Percentiles rank a stretch among this genome's conserved stretches.
These are phyloP conservation scores for Temnothorax curvispinosus DNA, from an alignment of 1,140 invertebrate genomes.

Conservation along the genomic window DNA sequence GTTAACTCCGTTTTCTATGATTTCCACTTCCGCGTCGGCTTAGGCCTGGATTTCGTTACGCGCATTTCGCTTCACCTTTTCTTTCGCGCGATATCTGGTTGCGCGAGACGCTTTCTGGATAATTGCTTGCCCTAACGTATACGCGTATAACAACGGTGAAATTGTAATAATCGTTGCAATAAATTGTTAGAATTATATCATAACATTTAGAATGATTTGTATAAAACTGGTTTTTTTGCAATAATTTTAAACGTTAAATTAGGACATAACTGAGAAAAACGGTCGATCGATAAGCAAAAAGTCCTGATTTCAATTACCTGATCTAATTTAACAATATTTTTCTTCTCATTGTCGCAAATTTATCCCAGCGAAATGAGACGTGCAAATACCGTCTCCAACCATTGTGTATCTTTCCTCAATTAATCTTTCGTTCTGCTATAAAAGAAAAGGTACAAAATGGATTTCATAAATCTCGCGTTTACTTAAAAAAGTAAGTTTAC, in stretches of 20 bases:
- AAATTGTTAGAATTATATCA: neutral
- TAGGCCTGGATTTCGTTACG: neutral
- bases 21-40: slow-evolving; percentile 34
- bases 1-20: slow-evolving; percentile 35
- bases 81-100: neutral
- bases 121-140: neutral
- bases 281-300: no score
- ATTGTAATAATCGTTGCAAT: neutral
- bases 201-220: neutral
- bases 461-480: no score
- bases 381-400: no score
- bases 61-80: neutral
- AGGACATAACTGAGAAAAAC: no score
- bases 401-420: no score
- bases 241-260: neutral
- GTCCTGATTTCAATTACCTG: no score
- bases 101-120: neutral
- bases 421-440: no score
- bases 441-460: no score
- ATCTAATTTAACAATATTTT: no score
- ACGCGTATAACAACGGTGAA: neutral
- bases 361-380: no score
- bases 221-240: neutral
- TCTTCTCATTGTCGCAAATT: no score
- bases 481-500: neutral